These are phyloP conservation scores for Anser brachyrhynchus DNA, from an alignment of 2,113 vertebrate genomes.

Conservation along the genomic window DNA sequence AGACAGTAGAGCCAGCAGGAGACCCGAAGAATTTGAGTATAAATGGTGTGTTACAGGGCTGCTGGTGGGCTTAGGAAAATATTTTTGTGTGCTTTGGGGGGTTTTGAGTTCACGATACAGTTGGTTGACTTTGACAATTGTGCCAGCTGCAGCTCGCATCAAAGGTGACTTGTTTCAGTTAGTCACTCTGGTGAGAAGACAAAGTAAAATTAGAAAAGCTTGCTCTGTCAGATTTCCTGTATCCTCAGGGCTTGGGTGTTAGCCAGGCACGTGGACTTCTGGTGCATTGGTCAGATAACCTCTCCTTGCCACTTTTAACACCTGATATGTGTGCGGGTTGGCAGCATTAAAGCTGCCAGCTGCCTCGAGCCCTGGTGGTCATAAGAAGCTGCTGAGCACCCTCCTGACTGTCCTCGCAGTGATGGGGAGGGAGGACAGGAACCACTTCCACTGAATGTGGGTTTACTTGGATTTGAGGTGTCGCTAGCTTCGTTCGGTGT, in stretches of 20 bases:
- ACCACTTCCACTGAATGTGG: neutral
- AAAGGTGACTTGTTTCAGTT: neutral
- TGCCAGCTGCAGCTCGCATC: neutral
- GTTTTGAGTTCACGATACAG: neutral
- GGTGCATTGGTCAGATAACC: neutral
- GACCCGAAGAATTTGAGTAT: neutral
- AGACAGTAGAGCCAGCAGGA: neutral
- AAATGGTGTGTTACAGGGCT: neutral
- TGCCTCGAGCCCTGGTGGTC: neutral
- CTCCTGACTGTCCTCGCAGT: neutral
- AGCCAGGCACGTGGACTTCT: neutral
- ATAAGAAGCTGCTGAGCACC: neutral
- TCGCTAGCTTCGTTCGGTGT: neutral
- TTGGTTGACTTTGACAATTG: neutral
- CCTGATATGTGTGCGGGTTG: accelerated
- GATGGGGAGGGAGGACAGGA: neutral
- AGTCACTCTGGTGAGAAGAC: neutral
- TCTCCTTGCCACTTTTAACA: neutral
- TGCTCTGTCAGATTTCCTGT: neutral
- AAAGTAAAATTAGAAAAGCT: neutral
- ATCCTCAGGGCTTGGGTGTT: neutral
- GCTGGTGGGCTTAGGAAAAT: neutral
- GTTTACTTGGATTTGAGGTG: neutral
- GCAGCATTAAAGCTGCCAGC: neutral
- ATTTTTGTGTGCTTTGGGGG: neutral